Base-by-base conservation (phyloP, 2,113 vertebrate species). In the Gobius niger region DNA sequence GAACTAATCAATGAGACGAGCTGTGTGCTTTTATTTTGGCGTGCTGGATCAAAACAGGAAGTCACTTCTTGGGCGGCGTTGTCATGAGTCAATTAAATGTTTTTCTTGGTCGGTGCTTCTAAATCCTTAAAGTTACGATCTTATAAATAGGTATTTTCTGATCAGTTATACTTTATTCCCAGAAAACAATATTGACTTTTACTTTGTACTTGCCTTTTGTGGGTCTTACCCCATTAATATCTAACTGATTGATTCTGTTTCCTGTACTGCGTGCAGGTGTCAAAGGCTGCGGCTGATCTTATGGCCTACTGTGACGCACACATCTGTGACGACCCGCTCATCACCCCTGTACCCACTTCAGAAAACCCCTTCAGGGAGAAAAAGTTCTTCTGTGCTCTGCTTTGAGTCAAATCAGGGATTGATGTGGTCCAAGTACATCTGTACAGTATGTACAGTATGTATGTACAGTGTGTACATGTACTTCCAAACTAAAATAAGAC, bases 331-430 rank as follows among this genome's bases (percentile, higher is more conserved):
- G 96, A 98, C 77, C 96, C 96, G 4, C 93, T 97, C 71, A 95
- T 98, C 92, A 95, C 92, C 54, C 95, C 95, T 0, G 95, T 98
- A 91, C 95, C 95, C 85, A 96, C 95, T 78, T 98, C 96, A 51
- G 96, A 98, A 87, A 97, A 98, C 86, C 96, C 96, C 0, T 98
- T 95, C 90, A 92, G 95, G 75, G 96, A 98, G 93, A 98, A 98
- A 90, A 98, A 98, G 44, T 95, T 97, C 89, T 96, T 96, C 91
- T 96, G 95, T 44, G 94, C 95, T 67, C 93, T 97, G 62, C 95
- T 96, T 88, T 97, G 91, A 96, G 78, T 76, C 66, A 71, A 76
- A 64, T 86, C 81, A 81, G 86, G 79, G 83, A 86, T 82, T 78
- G 79, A 70, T 81, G 72, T 65, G 76, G 82, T 44, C 65, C 72